These are phyloP conservation scores for Ursus arctos DNA, from an alignment of 2,113 vertebrate species.

Conservation along the genomic window DNA sequence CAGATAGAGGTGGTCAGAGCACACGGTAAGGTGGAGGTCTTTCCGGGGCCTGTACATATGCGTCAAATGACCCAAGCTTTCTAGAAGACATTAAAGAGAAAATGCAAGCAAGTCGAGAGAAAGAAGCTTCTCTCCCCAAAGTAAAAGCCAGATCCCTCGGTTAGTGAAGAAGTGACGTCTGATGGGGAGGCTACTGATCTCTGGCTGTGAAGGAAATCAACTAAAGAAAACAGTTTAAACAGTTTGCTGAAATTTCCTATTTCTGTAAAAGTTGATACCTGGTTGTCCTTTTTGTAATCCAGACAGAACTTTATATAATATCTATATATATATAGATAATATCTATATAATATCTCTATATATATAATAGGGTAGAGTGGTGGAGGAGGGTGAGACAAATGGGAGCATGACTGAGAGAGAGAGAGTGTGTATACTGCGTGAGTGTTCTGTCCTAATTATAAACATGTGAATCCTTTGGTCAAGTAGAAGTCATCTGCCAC, in stretches of 20 bases:
- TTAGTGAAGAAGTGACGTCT: slow-evolving; percentile 89
- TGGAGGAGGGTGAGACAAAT: slow-evolving; percentile 79
- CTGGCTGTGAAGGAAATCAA: slow-evolving; percentile 69
- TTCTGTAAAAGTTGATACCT: slow-evolving; percentile 78
- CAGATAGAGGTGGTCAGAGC: not conserved
- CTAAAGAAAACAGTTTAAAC: not conserved
- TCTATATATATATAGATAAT: too few species aligned
- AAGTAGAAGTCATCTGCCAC: not conserved
- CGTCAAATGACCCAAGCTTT: not conserved
- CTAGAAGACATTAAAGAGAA: not conserved
- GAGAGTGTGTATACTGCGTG: not conserved
- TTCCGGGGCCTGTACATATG: not conserved
- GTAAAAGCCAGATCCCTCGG: slow-evolving; percentile 90
- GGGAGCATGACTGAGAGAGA: slow-evolving; percentile 70
- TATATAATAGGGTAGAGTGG: slow-evolving; percentile 68
- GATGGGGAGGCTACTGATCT: slow-evolving; percentile 89
- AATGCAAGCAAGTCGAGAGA: not conserved
- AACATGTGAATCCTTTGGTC: not conserved
- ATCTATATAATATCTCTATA: not conserved
- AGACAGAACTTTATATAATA: slow-evolving; percentile 74
- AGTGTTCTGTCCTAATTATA: not conserved
- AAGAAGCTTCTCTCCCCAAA: not conserved
- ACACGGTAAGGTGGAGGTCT: not conserved
- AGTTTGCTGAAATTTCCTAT: not conserved
- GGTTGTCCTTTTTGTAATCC: slow-evolving; percentile 83